Evolutionary conservation across 2,113 vertebrate genomes (phyloP), one percentile per base, ranked within the genome.

Genomic region (mouse (Mus musculus)): DNA sequence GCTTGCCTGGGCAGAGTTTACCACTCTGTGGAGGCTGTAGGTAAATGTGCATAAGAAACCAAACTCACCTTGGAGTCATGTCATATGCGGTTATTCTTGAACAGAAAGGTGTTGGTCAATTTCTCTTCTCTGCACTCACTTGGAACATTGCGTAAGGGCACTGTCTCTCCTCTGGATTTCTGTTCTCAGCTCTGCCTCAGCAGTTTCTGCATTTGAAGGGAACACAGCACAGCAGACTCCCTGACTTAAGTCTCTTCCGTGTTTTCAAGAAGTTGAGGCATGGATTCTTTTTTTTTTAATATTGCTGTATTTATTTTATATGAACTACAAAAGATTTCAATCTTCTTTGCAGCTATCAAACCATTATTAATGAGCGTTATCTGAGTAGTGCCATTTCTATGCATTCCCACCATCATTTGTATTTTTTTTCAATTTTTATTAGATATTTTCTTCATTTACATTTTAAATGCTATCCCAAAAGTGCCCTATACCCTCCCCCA

Each of bases 111-210:
- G 9, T 63, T 5, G 4, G 28, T 46, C 72, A 73, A 17, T 59
- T 39, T 56, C 24, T 76, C 73, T 87, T 49, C 6, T 17, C 0
- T 22, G n/a, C 3, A 20, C 9, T 28, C 3, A 59, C 20, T 12
- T n/a, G 39, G 17, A 61, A 65, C 30, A 28, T 0, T 1, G n/a
- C 6, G 7, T 7, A 2, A 1, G 9, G 54, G 52, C n/a, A 39
- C 49, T 11, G 0, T 19, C 20, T 33, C 2, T 19, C 54, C 12
- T 63, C 28, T 9, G 8, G 19, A 20, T 63, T 5, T 1, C 3
- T 65, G 16, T 13, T 61, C 19, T 5, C 0, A 28, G 17, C 3
- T 14, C 7, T 49, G 14, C 30, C 30, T 80, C 49, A 0, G 8
- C 49, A 1, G 7, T 52, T 59, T 85, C 9, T 36, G 46, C 4